Evolutionary conservation across 2,888 invertebrate species (phyloP).

Genomic region (Tinea pellionella): DNA sequence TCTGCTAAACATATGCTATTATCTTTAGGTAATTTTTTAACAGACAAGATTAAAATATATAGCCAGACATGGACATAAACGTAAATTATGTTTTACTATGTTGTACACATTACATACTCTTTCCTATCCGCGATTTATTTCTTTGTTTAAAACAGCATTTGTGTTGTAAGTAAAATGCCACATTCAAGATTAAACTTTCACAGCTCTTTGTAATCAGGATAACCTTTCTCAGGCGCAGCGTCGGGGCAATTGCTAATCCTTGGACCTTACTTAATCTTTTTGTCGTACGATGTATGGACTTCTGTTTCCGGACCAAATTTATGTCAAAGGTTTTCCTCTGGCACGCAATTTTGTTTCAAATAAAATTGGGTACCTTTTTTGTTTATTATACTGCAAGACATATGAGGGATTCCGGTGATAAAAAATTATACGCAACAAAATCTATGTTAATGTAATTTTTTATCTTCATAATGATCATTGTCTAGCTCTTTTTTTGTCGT

Average conservation of each 20-base stretch:
- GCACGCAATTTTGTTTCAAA: conserved; percentile 12
- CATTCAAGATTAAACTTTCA: neutral
- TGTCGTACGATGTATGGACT: conserved; percentile 18
- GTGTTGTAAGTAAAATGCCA: neutral
- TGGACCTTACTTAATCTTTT: conserved; percentile 15
- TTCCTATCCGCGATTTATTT: no score
- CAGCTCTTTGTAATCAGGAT: neutral
- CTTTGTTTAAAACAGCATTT: no score
- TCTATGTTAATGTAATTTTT: neutral
- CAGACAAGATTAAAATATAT: no score
- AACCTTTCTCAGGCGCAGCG: neutral
- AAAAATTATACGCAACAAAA: neutral
- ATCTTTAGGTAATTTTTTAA: no score
- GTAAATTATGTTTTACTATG: no score
- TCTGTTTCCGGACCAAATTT: conserved; percentile 15
- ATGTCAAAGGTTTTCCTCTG: conserved; percentile 12
- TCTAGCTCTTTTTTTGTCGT: neutral
- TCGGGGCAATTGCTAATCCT: conserved; percentile 14
- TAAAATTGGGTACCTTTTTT: conserved; percentile 19
- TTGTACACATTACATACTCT: no score
- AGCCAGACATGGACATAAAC: no score
- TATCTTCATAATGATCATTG: neutral
- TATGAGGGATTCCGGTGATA: neutral
- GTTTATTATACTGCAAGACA: conserved; percentile 20
- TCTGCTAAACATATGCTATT: no score